phyloP scores from a whole-genome alignment of 2,888 invertebrate genomes.

The Pyrrhosoma nymphula region DNA sequence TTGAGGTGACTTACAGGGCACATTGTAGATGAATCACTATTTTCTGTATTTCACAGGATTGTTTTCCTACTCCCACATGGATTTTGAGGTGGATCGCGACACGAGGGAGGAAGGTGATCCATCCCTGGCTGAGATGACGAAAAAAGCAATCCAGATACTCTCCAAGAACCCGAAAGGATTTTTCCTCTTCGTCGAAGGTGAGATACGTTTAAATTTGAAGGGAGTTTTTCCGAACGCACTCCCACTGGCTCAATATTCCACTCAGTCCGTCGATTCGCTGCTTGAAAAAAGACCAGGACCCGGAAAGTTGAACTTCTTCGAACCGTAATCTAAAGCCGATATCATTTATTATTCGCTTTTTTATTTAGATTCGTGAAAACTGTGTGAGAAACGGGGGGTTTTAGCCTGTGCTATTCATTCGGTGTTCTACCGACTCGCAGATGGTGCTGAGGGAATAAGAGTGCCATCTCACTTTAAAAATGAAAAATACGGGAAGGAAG shows the following conservation, averaged over 20 bases:
- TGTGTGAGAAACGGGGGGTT: too few species aligned
- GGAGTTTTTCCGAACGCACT: background rate
- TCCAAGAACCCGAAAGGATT: slow-evolving; percentile 87
- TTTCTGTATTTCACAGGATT: slow-evolving; percentile 80
- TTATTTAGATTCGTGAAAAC: too few species aligned
- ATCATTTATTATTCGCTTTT: too few species aligned
- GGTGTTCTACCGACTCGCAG: too few species aligned
- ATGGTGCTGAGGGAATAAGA: too few species aligned
- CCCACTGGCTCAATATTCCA: background rate
- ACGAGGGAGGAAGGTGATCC: slow-evolving; percentile 85
- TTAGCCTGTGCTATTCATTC: too few species aligned
- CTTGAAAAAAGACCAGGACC: background rate
- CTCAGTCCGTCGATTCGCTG: background rate
- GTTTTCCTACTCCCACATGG: slow-evolving; percentile 89
- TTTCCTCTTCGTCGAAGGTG: slow-evolving; percentile 88
- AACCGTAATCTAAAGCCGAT: too few species aligned
- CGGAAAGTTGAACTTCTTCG: too few species aligned
- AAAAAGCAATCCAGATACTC: slow-evolving; percentile 85
- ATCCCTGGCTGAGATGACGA: slow-evolving; percentile 88
- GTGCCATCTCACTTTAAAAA: too few species aligned
- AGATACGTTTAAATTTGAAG: slow-evolving; percentile 72
- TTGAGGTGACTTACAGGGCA: too few species aligned
- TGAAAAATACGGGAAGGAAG: too few species aligned
- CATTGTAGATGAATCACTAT: too few species aligned
- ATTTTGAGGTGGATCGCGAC: slow-evolving; percentile 87